phyloP scores from a whole-genome alignment of 2,113 vertebrate genomes.

The Typhlomys cinereus region DNA sequence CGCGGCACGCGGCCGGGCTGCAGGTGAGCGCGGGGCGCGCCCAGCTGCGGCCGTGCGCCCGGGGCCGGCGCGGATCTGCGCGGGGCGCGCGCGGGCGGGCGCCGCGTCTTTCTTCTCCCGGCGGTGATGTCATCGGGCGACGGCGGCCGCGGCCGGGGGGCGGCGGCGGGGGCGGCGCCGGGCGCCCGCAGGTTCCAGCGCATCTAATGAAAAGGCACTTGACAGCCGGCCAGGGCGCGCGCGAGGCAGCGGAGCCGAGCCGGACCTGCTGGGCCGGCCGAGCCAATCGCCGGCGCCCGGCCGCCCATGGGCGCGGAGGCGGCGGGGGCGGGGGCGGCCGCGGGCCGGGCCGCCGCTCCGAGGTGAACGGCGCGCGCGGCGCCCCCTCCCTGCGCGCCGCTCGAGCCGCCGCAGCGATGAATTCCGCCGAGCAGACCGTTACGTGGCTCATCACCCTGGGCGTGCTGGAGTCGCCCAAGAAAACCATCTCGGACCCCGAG shows the following conservation, averaged over 20 bases:
- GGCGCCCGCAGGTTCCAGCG: slow-evolving; percentile 85
- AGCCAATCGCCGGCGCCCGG: slow-evolving; percentile 86
- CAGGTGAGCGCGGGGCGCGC: not conserved
- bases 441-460: slow-evolving; percentile 97
- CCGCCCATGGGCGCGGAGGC: slow-evolving; percentile 82
- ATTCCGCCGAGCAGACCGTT: slow-evolving; percentile 98
- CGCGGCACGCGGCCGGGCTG: not conserved
- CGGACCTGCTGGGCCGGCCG: slow-evolving; percentile 84
- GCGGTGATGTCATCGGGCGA: slow-evolving; percentile 91
- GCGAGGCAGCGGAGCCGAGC: slow-evolving; percentile 82
- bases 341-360: slow-evolving; percentile 77
- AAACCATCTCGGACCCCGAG: slow-evolving; percentile 95
- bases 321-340: slow-evolving; percentile 78
- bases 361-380: slow-evolving; percentile 76
- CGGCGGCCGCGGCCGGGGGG: slow-evolving; percentile 78
- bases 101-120: slow-evolving; percentile 72
- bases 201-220: slow-evolving; percentile 85
- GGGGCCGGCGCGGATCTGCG: slow-evolving; percentile 10
- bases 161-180: slow-evolving; percentile 77
- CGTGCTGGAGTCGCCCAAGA: slow-evolving; percentile 97
- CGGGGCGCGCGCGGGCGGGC: slow-evolving; percentile 20
- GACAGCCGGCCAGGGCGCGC: slow-evolving; percentile 87
- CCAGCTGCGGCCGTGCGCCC: not conserved
- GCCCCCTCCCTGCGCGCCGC: slow-evolving; percentile 46
- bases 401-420: slow-evolving; percentile 89